Conservation (phyloP, 2,797 vertebrate species). For the Sorex maritimensis region DNA sequence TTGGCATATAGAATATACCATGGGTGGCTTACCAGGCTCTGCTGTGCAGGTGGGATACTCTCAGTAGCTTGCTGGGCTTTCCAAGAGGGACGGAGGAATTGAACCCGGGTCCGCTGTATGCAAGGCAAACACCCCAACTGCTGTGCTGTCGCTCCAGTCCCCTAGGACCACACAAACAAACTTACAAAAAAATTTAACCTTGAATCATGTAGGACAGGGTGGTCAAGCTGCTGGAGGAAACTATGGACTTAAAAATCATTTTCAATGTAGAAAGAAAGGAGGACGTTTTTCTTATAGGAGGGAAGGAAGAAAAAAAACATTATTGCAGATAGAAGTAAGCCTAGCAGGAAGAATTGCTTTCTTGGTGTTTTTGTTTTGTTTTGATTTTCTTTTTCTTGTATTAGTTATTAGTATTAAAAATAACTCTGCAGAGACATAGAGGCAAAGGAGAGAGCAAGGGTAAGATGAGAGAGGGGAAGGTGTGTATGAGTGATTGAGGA, state of each 20-base stretch:
- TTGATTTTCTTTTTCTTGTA: constrained; percentile 4
- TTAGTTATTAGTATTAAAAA: background rate
- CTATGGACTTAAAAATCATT: background rate
- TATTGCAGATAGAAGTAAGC: background rate
- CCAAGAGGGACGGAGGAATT: too few species aligned
- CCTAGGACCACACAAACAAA: too few species aligned
- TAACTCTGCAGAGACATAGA: constrained; percentile 26
- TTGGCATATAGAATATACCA: too few species aligned
- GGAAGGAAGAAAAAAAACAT: background rate
- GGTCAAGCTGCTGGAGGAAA: background rate
- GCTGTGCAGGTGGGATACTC: too few species aligned
- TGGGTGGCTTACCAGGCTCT: too few species aligned
- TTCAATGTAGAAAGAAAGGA: background rate
- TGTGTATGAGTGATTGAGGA: background rate
- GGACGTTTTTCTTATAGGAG: constrained; percentile 3
- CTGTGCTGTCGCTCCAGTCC: too few species aligned
- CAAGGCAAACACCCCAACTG: too few species aligned
- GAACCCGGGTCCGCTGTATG: too few species aligned
- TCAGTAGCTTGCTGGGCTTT: too few species aligned
- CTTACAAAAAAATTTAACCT: background rate
- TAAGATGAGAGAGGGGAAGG: background rate
- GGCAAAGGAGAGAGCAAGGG: background rate
- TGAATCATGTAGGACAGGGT: background rate
- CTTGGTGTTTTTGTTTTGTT: background rate
- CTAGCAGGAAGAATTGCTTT: too few species aligned